Evolutionary conservation across 2,888 invertebrate species (phyloP).

Genomic region (Aphodius granarius): DNA sequence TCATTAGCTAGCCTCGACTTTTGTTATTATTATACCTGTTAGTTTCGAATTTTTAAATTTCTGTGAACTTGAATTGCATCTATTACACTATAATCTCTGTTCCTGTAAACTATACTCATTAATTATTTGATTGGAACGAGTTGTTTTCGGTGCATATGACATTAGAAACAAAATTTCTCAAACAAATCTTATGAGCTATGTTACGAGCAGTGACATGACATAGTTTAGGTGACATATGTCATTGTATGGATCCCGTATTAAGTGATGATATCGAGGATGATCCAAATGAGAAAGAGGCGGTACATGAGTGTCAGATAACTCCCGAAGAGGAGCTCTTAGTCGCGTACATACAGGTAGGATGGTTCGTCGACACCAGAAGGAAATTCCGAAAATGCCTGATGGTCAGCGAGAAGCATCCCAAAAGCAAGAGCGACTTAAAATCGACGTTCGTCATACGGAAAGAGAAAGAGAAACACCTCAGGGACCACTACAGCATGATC

Average conservation of each 20-base stretch:
- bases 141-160: background rate
- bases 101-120: too few relatives aligned
- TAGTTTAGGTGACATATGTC: background rate
- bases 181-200: background rate
- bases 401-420: conserved; percentile 32
- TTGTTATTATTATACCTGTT: background rate
- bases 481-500: conserved; percentile 33
- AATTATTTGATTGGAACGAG: too few relatives aligned
- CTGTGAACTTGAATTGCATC: background rate
- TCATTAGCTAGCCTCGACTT: background rate
- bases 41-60: background rate
- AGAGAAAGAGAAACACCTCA: conserved; percentile 31
- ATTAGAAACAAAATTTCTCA: background rate
- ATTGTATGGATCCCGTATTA: background rate
- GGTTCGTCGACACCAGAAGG: conserved; percentile 33
- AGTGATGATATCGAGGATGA: background rate
- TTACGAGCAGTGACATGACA: background rate
- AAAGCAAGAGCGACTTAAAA: conserved; percentile 31
- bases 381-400: conserved; percentile 31
- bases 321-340: conserved; percentile 32
- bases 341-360: conserved; percentile 35
- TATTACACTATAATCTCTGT: too few relatives aligned
- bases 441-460: conserved; percentile 30
- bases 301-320: conserved; percentile 29
- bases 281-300: background rate